Conservation (phyloP, 2,888 invertebrate species). For the Pollenia amentaria region DNA sequence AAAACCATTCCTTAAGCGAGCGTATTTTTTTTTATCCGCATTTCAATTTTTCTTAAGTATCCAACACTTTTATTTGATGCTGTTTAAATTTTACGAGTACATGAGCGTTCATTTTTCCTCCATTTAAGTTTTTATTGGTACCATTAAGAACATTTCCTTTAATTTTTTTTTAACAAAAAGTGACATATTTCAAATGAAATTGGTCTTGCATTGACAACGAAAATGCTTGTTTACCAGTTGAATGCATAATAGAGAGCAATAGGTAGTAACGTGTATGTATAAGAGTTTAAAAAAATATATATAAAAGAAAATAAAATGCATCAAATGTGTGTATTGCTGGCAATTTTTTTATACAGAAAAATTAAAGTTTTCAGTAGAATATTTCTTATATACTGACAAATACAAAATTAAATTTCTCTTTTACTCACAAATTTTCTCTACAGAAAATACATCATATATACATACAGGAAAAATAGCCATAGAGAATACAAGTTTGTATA, state of each 20-base stretch:
- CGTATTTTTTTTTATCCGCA: not conserved
- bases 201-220: constrained; percentile 35
- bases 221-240: constrained; percentile 65
- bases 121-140: constrained; percentile 45
- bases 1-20: not conserved
- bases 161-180: not conserved
- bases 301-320: not conserved
- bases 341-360: not conserved
- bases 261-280: not conserved
- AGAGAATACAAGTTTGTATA: no score
- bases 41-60: not conserved
- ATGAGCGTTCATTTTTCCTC: not conserved
- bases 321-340: not conserved
- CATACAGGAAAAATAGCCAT: no score
- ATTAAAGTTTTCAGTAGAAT: no score
- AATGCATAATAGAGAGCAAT: constrained; percentile 17
- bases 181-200: constrained; percentile 51
- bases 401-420: no score
- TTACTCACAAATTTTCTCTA: not conserved
- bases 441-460: no score
- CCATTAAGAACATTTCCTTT: constrained; percentile 49
- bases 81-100: not conserved
- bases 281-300: not conserved
- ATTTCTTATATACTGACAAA: not conserved
- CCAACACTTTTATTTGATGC: not conserved